A percentile compares a stretch with the other conserved stretches of the same genome.
Conservation (phyloP, 2,797 vertebrate species). For the Arnoldichthys spilopterus region DNA sequence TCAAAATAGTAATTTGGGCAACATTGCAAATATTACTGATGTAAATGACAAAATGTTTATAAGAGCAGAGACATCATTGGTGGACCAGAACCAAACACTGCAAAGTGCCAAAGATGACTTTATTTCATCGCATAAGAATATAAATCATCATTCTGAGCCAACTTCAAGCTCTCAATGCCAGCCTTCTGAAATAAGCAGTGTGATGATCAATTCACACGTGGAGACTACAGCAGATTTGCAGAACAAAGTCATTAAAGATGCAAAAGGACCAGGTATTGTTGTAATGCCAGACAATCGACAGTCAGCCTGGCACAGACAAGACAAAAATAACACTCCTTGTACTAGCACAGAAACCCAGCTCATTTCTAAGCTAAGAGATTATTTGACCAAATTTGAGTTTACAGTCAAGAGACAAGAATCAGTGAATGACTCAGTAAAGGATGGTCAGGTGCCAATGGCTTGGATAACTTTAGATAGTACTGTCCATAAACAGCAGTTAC, state of each 20-base stretch:
- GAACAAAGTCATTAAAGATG: constrained; percentile 17
- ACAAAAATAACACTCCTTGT: constrained; percentile 27
- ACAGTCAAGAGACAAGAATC: constrained; percentile 53
- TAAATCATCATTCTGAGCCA: constrained; percentile 22
- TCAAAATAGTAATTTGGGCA: background rate
- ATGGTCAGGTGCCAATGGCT: constrained; percentile 22
- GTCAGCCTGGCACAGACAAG: constrained; percentile 28
- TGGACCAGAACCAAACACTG: background rate
- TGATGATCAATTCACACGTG: background rate
- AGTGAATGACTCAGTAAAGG: constrained; percentile 36
- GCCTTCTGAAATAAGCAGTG: constrained; percentile 2
- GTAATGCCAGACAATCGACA: constrained; percentile 10
- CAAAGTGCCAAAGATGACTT: constrained; percentile 7
- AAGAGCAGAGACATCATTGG: background rate
- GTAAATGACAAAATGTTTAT: constrained; percentile 26
- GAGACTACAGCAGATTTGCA: constrained; percentile 7
- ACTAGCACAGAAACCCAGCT: constrained; percentile 54
- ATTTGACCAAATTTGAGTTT: constrained; percentile 60
- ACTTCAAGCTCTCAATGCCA: constrained; percentile 19
- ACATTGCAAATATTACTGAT: background rate
- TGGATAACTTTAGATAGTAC: constrained; percentile 54
- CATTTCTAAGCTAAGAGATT: constrained; percentile 60
- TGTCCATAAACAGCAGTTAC: constrained; percentile 47
- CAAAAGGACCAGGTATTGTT: constrained; percentile 3
- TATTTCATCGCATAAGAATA: background rate